Evolutionary conservation across 2,113 vertebrate species (phyloP).

Genomic region (Gavialis gangeticus): DNA sequence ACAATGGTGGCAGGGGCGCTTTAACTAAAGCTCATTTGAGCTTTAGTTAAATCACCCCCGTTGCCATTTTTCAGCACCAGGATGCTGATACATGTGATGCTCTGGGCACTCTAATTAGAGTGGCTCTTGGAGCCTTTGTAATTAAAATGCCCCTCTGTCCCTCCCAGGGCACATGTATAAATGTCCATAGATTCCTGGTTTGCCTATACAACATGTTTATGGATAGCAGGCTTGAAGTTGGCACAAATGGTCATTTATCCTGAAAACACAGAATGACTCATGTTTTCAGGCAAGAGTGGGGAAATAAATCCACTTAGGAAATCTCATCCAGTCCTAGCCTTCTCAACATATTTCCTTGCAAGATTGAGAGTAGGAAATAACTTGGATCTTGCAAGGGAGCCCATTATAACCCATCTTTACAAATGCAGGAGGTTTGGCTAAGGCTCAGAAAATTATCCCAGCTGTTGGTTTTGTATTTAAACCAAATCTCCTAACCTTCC

Average conservation of each 20-base stretch:
- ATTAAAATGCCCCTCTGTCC: too few species aligned
- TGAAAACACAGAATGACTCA: conserved; percentile 35
- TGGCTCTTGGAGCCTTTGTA: too few species aligned
- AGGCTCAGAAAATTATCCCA: neutral
- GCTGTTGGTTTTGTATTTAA: neutral
- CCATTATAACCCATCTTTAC: conserved; percentile 1
- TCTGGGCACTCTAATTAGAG: too few species aligned
- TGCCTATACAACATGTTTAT: neutral
- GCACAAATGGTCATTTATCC: conserved; percentile 33
- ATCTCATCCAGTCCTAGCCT: conserved; percentile 6
- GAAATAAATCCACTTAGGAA: conserved; percentile 45
- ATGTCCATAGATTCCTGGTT: conserved; percentile 14
- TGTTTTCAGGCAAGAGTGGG: conserved; percentile 29
- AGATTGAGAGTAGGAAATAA: conserved; percentile 9
- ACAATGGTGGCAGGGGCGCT: too few species aligned
- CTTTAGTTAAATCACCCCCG: too few species aligned
- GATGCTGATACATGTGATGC: too few species aligned
- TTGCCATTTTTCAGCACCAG: too few species aligned
- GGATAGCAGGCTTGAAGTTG: conserved; percentile 28
- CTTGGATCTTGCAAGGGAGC: neutral
- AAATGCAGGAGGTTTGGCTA: neutral
- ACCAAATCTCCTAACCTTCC: neutral
- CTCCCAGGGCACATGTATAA: neutral
- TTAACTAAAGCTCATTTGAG: too few species aligned
- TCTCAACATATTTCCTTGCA: conserved; percentile 34